A percentile compares a stretch with the other conserved stretches of the same genome.
phyloP scores from a whole-genome alignment of 2,113 vertebrate species.

The Corythaeola cristata region DNA sequence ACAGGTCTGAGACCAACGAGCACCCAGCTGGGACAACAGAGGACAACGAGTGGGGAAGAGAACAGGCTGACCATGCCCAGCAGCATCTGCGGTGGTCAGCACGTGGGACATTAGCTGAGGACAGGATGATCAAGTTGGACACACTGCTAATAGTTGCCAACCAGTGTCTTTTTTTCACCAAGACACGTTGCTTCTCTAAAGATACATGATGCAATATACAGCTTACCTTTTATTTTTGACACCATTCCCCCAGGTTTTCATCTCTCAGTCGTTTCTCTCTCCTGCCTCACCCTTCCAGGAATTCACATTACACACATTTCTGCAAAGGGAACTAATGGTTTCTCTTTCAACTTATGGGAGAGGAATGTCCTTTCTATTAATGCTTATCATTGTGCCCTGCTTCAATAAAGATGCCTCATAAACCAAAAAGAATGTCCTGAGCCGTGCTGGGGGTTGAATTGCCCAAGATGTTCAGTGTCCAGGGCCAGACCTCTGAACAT shows the following conservation, averaged over 20 bases:
- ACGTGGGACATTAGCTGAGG: background rate
- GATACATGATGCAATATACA: background rate
- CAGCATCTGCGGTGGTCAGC: background rate
- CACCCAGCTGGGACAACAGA: background rate
- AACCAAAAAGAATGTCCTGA: constrained; percentile 38
- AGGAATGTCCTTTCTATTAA: constrained; percentile 27
- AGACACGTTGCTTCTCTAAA: background rate
- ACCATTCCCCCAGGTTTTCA: background rate
- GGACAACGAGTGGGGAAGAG: background rate
- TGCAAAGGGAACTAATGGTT: background rate
- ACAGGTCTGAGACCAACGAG: background rate
- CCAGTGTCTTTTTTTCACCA: background rate
- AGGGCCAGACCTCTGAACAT: background rate
- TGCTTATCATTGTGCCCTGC: background rate
- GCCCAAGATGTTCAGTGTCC: background rate
- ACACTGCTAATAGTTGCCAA: rapidly evolving
- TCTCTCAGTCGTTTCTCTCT: background rate
- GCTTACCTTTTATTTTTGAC: background rate
- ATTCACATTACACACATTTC: constrained; percentile 32
- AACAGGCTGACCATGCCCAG: background rate
- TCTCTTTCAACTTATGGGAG: constrained; percentile 19
- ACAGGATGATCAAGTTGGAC: background rate
- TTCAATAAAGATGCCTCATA: constrained; percentile 43
- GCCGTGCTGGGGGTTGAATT: background rate
- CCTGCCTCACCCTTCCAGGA: background rate